phyloP scores from a whole-genome alignment of 1,140 invertebrate genomes.

The Batillaria attramentaria region DNA sequence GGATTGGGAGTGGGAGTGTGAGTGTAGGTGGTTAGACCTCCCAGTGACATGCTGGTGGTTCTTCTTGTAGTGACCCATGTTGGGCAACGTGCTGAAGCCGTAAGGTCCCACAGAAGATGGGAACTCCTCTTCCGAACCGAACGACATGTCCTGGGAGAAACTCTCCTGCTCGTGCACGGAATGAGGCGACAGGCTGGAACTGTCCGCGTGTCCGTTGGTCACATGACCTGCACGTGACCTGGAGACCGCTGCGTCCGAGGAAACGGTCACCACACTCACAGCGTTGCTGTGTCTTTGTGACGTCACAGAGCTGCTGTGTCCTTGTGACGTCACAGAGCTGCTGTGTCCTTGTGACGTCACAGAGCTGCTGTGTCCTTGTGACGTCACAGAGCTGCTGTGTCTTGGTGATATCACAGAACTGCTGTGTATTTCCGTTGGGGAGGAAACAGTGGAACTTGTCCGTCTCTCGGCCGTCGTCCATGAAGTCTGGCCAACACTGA shows the following conservation, averaged over 20 bases:
- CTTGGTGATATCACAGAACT: too few relatives aligned
- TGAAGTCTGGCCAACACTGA: too few relatives aligned
- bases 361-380: too few relatives aligned
- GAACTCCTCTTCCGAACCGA: constrained; percentile 11
- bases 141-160: constrained; percentile 4
- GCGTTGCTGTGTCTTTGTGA: too few relatives aligned
- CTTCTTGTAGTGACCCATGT: constrained; percentile 14
- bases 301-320: too few relatives aligned
- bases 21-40: background rate
- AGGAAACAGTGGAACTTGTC: too few relatives aligned
- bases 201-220: background rate
- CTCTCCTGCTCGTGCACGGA: background rate
- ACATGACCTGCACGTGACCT: background rate
- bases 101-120: background rate
- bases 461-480: too few relatives aligned
- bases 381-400: too few relatives aligned
- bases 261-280: background rate
- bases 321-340: too few relatives aligned
- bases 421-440: too few relatives aligned
- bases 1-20: background rate
- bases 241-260: background rate
- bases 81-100: background rate
- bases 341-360: background rate
- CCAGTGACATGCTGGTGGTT: background rate
- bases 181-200: background rate